These are phyloP conservation scores for Pocillopora damicornis DNA, from an alignment of 64 coral and sea anemone genomes.

Conservation along the genomic window DNA sequence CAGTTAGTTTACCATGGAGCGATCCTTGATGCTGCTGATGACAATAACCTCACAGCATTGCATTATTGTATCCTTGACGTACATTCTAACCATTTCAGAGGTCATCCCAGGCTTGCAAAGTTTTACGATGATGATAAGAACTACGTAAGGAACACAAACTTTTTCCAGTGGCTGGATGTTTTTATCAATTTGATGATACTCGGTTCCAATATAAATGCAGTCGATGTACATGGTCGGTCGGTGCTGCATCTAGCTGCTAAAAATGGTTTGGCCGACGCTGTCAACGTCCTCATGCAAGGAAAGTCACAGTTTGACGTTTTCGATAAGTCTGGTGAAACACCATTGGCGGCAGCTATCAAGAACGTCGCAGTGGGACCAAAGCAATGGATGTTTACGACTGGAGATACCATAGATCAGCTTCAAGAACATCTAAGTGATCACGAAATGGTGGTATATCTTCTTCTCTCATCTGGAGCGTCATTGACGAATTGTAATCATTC, in stretches of 20 bases:
- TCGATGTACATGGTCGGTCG: conserved; percentile 2
- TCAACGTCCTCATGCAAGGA: neutral
- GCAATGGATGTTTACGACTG: neutral
- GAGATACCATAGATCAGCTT: neutral
- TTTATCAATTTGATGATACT: neutral
- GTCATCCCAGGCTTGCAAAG: neutral
- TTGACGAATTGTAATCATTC: neutral
- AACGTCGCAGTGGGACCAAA: neutral
- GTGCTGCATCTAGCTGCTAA: conserved; percentile 17
- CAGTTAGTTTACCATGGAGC: conserved; percentile 5
- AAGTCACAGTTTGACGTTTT: neutral
- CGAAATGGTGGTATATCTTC: conserved; percentile 12
- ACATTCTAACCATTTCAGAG: neutral
- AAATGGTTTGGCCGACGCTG: conserved; percentile 35
- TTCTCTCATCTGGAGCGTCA: conserved; percentile 7
- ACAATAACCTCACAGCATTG: neutral
- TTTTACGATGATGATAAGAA: neutral
- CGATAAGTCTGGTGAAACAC: conserved; percentile 4
- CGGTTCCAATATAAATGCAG: neutral
- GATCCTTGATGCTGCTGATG: conserved; percentile 26
- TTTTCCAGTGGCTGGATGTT: neutral
- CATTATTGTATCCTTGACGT: conserved; percentile 12
- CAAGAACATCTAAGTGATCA: neutral
- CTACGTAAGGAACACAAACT: neutral
- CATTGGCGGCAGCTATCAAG: conserved; percentile 16